A percentile compares a stretch with the other conserved stretches of the same genome.
Conservation (phyloP, 2,888 invertebrate genomes). For the Glyphotaelius pellucidus region DNA sequence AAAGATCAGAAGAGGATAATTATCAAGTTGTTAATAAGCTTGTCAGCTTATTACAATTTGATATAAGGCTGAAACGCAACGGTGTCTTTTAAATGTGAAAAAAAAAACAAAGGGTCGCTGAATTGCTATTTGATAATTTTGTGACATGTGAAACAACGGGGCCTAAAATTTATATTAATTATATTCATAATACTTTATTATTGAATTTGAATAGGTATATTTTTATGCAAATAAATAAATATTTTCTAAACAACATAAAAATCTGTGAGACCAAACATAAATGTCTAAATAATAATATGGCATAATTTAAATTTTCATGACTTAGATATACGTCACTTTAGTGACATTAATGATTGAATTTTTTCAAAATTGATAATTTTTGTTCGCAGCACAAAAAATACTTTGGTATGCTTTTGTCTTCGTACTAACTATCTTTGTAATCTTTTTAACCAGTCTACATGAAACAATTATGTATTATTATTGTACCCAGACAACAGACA, state of each 20-base stretch:
- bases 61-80: too few species aligned
- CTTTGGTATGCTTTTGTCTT: background rate
- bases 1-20: too few species aligned
- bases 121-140: too few species aligned
- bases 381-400: background rate
- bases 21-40: too few species aligned
- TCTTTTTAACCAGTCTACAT: background rate
- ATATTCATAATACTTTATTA: background rate
- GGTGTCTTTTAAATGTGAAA: too few species aligned
- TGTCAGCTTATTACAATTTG: too few species aligned
- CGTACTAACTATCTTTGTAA: background rate
- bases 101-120: too few species aligned
- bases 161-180: background rate
- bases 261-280: background rate
- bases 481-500: background rate
- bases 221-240: background rate
- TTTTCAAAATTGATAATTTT: background rate
- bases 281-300: background rate
- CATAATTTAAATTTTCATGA: background rate
- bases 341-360: background rate
- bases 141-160: too few species aligned
- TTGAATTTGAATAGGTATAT: background rate
- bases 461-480: background rate
- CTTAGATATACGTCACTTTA: background rate
- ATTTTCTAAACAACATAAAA: background rate